Conservation (phyloP, 1,140 invertebrate genomes). For the Drosophila lacteicornis region DNA sequence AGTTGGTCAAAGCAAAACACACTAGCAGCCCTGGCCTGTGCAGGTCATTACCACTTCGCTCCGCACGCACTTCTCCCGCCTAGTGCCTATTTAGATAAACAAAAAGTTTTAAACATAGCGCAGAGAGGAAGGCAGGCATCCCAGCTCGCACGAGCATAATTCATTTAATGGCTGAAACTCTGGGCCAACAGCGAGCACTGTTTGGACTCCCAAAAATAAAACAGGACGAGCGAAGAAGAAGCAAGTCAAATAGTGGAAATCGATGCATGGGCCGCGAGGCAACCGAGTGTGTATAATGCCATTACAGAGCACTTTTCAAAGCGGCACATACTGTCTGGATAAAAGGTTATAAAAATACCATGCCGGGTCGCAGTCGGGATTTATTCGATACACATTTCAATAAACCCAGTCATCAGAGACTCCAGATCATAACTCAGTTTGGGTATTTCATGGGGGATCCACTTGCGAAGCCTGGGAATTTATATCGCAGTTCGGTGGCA, state of each 20-base stretch:
- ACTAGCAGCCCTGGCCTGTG: not conserved
- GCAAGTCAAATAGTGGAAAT: conserved; percentile 58
- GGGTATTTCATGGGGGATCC: not conserved
- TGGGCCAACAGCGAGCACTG: conserved; percentile 37
- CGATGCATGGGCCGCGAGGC: conserved; percentile 52
- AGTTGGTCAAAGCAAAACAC: conserved; percentile 51
- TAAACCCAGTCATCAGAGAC: conserved; percentile 11
- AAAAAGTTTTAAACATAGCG: conserved; percentile 45
- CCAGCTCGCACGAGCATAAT: conserved; percentile 36
- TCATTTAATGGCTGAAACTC: conserved; percentile 67
- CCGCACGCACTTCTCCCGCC: conserved; percentile 23
- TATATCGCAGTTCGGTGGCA: conserved; percentile 58
- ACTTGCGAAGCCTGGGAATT: conserved; percentile 42
- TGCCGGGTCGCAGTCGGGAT: conserved; percentile 2
- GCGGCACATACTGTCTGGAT: conserved; percentile 14
- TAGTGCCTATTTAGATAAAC: conserved; percentile 60
- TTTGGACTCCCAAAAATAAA: conserved; percentile 49
- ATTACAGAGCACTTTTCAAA: conserved; percentile 64
- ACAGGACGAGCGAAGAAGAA: conserved; percentile 23
- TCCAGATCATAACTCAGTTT: conserved; percentile 24
- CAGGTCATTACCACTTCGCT: conserved; percentile 23
- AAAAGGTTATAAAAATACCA: conserved; percentile 58
- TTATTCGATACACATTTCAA: conserved; percentile 62
- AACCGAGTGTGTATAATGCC: conserved; percentile 73
- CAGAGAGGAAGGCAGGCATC: not conserved